Evolutionary conservation across 2,888 invertebrate genomes (phyloP).

Genomic region (Axea sp.): DNA sequence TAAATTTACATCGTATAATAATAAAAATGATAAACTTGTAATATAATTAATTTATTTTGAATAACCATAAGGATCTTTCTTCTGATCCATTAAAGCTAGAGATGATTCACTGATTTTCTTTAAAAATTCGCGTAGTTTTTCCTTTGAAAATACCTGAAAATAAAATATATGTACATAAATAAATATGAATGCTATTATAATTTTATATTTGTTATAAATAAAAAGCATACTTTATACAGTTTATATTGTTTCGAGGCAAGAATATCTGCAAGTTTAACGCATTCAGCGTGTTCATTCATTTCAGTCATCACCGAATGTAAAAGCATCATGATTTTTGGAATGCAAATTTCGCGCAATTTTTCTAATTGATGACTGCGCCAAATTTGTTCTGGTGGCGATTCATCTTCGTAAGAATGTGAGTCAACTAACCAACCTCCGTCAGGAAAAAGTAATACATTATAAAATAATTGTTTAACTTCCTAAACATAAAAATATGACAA

Average conservation of each 20-base stretch:
- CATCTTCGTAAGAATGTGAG: slow-evolving; percentile 81
- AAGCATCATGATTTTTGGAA: slow-evolving; percentile 90
- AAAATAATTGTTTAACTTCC: slow-evolving; percentile 89
- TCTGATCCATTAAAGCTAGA: slow-evolving; percentile 86
- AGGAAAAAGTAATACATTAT: slow-evolving; percentile 93
- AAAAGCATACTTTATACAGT: slow-evolving; percentile 85
- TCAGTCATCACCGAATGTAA: slow-evolving; percentile 89
- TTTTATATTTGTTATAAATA: too few species aligned
- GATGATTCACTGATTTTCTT: slow-evolving; percentile 90
- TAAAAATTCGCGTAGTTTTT: slow-evolving; percentile 87
- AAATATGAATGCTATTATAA: too few species aligned
- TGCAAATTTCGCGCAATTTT: slow-evolving; percentile 88
- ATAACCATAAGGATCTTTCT: slow-evolving; percentile 91
- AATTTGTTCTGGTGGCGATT: slow-evolving; percentile 79
- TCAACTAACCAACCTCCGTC: slow-evolving; percentile 95
- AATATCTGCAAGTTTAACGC: slow-evolving; percentile 87
- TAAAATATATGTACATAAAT: too few species aligned
- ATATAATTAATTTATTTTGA: slow-evolving; percentile 68
- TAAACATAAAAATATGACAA: slow-evolving; percentile 62
- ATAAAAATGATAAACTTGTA: not conserved
- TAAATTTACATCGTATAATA: not conserved
- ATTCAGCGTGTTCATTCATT: slow-evolving; percentile 87
- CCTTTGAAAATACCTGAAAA: slow-evolving; percentile 83
- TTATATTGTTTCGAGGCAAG: slow-evolving; percentile 89
- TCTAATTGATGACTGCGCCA: slow-evolving; percentile 86